Percentiles rank a stretch among this genome's conserved stretches.
These are phyloP conservation scores for Drosophila ananassae DNA, from an alignment of 1,140 invertebrate genomes.

Conservation along the genomic window DNA sequence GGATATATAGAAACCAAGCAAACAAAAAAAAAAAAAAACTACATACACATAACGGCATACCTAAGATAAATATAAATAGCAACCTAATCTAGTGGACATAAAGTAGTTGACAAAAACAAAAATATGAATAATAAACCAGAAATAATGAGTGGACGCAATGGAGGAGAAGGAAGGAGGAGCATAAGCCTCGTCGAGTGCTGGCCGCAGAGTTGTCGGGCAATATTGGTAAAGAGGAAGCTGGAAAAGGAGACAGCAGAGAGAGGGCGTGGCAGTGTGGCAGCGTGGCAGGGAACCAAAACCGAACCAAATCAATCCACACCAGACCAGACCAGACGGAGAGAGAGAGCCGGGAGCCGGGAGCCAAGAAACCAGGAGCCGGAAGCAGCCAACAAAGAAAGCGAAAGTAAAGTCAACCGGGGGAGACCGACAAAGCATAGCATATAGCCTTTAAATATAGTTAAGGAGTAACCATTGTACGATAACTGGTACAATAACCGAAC, in stretches of 20 bases:
- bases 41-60: constrained; percentile 80
- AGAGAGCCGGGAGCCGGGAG: constrained; percentile 5
- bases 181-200: constrained; percentile 46
- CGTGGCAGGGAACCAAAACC: constrained; percentile 29
- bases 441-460: constrained; percentile 43
- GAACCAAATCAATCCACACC: constrained; percentile 25
- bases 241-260: not conserved
- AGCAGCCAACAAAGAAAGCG: constrained; percentile 12
- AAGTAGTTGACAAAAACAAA: constrained; percentile 71
- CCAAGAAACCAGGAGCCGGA: constrained; percentile 1
- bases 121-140: constrained; percentile 24
- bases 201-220: constrained; percentile 42
- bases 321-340: not conserved
- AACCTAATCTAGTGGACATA: constrained; percentile 82
- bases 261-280: constrained; percentile 13
- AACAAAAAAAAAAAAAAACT: constrained; percentile 65
- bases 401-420: constrained; percentile 1
- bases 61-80: constrained; percentile 82
- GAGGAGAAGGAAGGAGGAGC: constrained; percentile 34
- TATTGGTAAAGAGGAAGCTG: constrained; percentile 40
- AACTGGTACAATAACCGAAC: constrained; percentile 32
- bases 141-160: constrained; percentile 12
- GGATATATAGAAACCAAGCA: constrained; percentile 28
- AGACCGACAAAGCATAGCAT: constrained; percentile 31
- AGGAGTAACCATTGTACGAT: constrained; percentile 30